Percentiles rank a stretch among this genome's conserved stretches.
Conservation (phyloP, 2,888 invertebrate genomes). For the Nomada ruficornis region DNA sequence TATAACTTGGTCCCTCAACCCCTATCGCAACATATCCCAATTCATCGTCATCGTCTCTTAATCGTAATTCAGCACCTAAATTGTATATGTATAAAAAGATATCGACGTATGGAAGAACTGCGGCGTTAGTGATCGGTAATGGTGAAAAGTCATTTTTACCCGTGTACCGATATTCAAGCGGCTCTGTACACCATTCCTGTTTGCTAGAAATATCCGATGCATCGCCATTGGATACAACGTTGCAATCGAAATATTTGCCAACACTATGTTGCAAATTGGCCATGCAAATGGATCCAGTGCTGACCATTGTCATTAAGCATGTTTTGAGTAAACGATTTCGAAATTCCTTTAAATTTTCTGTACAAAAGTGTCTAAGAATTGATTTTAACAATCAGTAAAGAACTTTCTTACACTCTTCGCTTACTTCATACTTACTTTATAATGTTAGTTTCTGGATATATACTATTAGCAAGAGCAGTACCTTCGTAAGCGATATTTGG, state of each 20-base stretch:
- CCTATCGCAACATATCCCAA: conserved; percentile 84
- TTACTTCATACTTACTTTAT: conserved; percentile 62
- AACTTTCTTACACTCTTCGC: background rate
- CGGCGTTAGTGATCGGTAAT: background rate
- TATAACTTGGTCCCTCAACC: conserved; percentile 84
- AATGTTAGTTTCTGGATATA: conserved; percentile 73
- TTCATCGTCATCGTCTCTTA: conserved; percentile 84
- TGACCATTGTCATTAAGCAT: conserved; percentile 69
- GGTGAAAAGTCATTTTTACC: conserved; percentile 35
- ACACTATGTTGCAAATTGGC: conserved; percentile 60
- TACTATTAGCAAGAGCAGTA: conserved; percentile 83
- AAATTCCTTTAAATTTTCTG: conserved; percentile 61
- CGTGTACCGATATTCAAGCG: conserved; percentile 53
- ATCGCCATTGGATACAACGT: conserved; percentile 5
- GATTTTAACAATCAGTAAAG: background rate
- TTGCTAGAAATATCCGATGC: background rate
- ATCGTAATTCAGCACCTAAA: conserved; percentile 77
- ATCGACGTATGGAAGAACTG: background rate
- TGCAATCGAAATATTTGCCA: conserved; percentile 55
- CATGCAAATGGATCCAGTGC: conserved; percentile 69
- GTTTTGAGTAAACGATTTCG: conserved; percentile 68
- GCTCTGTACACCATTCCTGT: background rate
- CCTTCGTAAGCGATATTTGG: conserved; percentile 85
- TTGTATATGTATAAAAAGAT: background rate
- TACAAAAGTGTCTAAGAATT: conserved; percentile 62